Base-by-base conservation (phyloP, 2,888 invertebrate species). In the Mesopsocus fuscifrons region DNA sequence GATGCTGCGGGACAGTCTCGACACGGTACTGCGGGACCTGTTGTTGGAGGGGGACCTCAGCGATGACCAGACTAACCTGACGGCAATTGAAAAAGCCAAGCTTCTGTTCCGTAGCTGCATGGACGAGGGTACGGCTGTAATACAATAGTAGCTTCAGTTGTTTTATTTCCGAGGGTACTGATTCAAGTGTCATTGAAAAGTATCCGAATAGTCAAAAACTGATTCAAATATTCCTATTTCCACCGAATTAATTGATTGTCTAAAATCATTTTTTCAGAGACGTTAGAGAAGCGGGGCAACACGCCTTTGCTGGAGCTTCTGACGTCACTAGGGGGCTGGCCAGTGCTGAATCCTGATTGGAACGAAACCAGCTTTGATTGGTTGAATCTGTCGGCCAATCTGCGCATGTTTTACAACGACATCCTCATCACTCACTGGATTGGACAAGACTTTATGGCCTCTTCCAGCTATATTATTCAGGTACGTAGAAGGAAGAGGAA, bases 361-460 rank as follows among this genome's bases (percentile, higher is more conserved):
- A 66, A 71, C 42, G 57, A 64, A 5, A 58, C 60, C 1, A 59
- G 66, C 17, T 84, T 83, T 52, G 73, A 82, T 54, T 77, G 82
- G 74, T 63, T 81, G 33, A 72, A 69, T 54, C 61, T 81, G 46
- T 72, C 82, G 57, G 84, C 82, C 1, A 72, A 74, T 47, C 56
- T 85, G 13, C 67, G 84, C 44, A 65, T 82, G 22, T 83, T 76
- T 55, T 89, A 89, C 59, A 88, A 87, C 54, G 84, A 85, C 48
- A 77, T 88, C 45, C 65, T 91, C 1, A 72, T 91, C 49, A 77
- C 84, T 0, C 76, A 84, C 57, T 84, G 83, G 80, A 84, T 92
- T 31, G 87, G 87, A 9, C 84, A 91, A 0, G 92, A 95, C 57
- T 87, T 92, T 45, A 87, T 87, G 57, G 85, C 92, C 59, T 89